A percentile compares a stretch with the other conserved stretches of the same genome.
phyloP scores from a whole-genome alignment of 2,113 vertebrate species.

The Cervus canadensis region DNA sequence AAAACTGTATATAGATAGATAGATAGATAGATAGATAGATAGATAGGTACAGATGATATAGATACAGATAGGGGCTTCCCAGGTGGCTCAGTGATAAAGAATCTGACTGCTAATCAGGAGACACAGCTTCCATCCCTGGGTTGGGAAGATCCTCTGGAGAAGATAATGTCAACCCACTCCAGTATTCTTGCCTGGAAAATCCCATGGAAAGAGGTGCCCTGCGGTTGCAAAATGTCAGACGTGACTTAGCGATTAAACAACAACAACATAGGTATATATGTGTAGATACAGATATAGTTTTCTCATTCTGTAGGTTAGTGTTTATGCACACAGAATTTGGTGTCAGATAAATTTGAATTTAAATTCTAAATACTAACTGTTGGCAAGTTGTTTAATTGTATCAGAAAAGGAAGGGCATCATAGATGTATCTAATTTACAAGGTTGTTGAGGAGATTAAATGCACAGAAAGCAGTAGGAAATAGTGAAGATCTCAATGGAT shows the following conservation, averaged over 20 bases:
- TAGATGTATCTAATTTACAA: neutral
- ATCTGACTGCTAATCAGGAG: neutral
- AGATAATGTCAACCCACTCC: neutral
- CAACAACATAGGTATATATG: neutral
- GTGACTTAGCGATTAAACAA: neutral
- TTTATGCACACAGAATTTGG: neutral
- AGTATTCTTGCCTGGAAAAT: neutral
- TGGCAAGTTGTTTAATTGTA: neutral
- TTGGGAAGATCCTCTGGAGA: neutral
- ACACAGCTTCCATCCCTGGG: neutral
- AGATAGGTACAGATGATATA: neutral
- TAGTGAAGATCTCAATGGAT: neutral
- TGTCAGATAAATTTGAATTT: neutral
- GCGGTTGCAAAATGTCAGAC: neutral
- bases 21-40: neutral
- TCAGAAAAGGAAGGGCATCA: neutral
- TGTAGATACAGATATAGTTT: fast-evolving
- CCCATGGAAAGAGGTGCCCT: neutral
- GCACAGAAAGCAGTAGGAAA: neutral
- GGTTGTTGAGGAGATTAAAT: neutral
- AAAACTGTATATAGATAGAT: neutral
- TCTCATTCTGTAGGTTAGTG: too few species aligned
- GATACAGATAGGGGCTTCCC: neutral
- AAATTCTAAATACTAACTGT: neutral
- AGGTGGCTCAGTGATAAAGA: neutral